These are phyloP conservation scores for Drosophila pseudotakahashii DNA, from an alignment of 2,888 invertebrate species.

Conservation along the genomic window DNA sequence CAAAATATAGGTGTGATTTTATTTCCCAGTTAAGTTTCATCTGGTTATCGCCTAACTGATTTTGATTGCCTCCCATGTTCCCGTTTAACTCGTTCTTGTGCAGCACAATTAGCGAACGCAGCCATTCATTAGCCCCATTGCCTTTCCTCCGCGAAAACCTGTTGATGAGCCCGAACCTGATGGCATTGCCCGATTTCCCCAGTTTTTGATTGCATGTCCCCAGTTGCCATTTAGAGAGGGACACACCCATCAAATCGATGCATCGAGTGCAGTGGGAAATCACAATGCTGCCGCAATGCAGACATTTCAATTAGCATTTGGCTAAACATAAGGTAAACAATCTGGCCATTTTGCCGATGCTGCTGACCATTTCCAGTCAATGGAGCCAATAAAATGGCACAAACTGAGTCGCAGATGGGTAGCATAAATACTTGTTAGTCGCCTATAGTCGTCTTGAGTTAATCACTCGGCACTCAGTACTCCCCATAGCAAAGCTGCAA, in stretches of 20 bases:
- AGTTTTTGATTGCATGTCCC: constrained; percentile 40
- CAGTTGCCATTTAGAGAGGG: constrained; percentile 35
- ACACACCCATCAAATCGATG: constrained; percentile 34
- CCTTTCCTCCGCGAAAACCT: constrained; percentile 37
- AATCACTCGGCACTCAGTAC: constrained; percentile 12
- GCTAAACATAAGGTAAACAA: constrained; percentile 46
- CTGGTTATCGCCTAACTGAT: constrained; percentile 17
- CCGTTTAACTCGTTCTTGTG: constrained; percentile 23
- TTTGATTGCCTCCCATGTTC: constrained; percentile 23
- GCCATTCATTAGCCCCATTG: constrained; percentile 41
- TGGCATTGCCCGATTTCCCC: constrained; percentile 43
- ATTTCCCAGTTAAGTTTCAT: constrained; percentile 17
- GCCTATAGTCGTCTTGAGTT: constrained; percentile 14
- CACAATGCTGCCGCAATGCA: constrained; percentile 21
- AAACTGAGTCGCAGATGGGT: constrained; percentile 32
- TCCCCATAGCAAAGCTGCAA: constrained; percentile 36
- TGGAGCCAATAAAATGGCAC: constrained; percentile 53
- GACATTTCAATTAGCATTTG: constrained; percentile 56
- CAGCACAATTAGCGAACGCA: constrained; percentile 10
- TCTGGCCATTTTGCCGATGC: constrained; percentile 41
- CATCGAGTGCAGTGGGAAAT: constrained; percentile 18
- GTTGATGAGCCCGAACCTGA: constrained; percentile 32
- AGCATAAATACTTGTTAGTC: constrained; percentile 81
- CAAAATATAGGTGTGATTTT: constrained; percentile 13
- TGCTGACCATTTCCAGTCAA: constrained; percentile 50